A percentile compares a stretch with the other conserved stretches of the same genome.
phyloP scores from a whole-genome alignment of 1,140 invertebrate species.

The Calycopis cecrops region DNA sequence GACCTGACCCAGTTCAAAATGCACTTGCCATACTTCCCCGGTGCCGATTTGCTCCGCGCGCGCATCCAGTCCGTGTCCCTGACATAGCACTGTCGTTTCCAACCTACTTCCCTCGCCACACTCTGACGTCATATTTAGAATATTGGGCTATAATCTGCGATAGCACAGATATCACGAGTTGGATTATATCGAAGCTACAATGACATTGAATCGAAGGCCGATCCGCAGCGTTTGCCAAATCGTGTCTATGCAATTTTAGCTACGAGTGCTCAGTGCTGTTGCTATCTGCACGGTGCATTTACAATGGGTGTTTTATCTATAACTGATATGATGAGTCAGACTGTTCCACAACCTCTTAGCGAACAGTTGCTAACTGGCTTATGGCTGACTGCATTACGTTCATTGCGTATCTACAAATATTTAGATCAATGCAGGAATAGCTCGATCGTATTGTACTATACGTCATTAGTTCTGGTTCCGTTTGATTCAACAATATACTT shows the following conservation, averaged over 20 bases:
- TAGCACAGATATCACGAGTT: background rate
- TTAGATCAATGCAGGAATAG: no score
- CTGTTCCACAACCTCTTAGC: slow-evolving; percentile 18
- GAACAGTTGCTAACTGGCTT: background rate
- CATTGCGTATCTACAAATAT: no score
- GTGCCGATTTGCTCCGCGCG: slow-evolving; percentile 33
- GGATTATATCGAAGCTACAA: slow-evolving; percentile 1
- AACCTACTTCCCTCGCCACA: slow-evolving; percentile 29
- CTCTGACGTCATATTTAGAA: slow-evolving; percentile 15
- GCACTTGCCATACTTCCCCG: slow-evolving; percentile 53
- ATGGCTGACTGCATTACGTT: no score
- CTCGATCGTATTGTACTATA: no score
- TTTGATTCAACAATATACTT: no score
- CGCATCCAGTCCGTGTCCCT: slow-evolving; percentile 42
- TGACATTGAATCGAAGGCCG: slow-evolving; percentile 62
- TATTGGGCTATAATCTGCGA: background rate
- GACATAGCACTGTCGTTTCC: slow-evolving; percentile 33
- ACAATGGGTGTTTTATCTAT: background rate
- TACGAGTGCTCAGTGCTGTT: slow-evolving; percentile 9
- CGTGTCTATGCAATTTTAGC: background rate
- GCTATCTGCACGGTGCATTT: slow-evolving; percentile 11
- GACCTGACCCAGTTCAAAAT: slow-evolving; percentile 65
- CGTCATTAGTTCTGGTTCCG: no score
- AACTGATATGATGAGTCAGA: slow-evolving; percentile 7
- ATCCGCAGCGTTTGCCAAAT: slow-evolving; percentile 3